A percentile compares a stretch with the other conserved stretches of the same genome.
Evolutionary conservation across 2,888 invertebrate genomes (phyloP).

Genomic region (Latrodectus hesperus): DNA sequence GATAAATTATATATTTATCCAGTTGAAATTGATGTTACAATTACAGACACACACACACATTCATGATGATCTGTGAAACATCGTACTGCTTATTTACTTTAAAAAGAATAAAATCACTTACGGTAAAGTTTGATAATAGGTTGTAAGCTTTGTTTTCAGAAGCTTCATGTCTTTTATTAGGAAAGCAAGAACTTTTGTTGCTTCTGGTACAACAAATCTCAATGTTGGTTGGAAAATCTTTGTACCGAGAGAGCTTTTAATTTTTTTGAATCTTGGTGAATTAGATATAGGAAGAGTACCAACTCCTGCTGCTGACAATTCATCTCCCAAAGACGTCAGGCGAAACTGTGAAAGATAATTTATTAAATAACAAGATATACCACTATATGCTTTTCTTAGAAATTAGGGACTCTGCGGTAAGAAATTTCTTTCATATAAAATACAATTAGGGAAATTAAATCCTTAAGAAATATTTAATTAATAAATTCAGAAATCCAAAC

Average conservation of each 20-base stretch:
- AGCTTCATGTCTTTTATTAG: conserved; percentile 7
- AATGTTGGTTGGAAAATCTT: conserved; percentile 37
- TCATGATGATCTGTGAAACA: too few relatives aligned
- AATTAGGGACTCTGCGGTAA: neutral
- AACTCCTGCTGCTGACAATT: conserved; percentile 32
- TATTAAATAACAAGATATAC: too few relatives aligned
- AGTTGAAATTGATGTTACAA: too few relatives aligned
- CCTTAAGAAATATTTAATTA: neutral
- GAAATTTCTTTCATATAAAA: too few relatives aligned
- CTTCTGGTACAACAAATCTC: conserved; percentile 26
- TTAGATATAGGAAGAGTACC: conserved; percentile 34
- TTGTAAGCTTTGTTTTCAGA: neutral
- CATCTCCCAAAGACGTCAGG: conserved; percentile 30
- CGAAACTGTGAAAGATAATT: conserved; percentile 19
- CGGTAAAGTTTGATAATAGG: conserved; percentile 37
- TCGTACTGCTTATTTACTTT: too few relatives aligned
- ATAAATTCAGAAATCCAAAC: too few relatives aligned
- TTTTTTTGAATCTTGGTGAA: conserved; percentile 41
- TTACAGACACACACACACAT: too few relatives aligned
- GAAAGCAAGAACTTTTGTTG: conserved; percentile 17
- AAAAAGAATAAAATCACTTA: conserved; percentile 21
- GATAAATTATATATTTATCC: too few relatives aligned
- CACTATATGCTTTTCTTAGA: too few relatives aligned
- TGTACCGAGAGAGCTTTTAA: conserved; percentile 14
- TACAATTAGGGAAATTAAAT: neutral